Evolutionary conservation across 2,888 invertebrate genomes (phyloP), one percentile per base, ranked within the genome.

Genomic region (Drosophila kokeensis): DNA sequence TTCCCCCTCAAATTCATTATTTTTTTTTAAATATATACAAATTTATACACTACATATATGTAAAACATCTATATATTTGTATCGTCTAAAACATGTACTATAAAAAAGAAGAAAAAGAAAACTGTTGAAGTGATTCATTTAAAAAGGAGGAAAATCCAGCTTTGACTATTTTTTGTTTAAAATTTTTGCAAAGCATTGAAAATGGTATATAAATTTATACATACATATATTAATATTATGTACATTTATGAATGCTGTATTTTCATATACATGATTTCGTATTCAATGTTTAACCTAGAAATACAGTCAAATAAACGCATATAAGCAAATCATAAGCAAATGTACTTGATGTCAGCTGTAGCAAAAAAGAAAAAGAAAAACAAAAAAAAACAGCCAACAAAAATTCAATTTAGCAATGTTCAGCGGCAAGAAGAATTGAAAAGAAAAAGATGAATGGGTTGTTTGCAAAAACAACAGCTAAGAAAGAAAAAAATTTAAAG

Each of bases 331-430:
- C 73, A 73, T 79, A 76, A 76, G 80, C 86, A 83, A 84, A 82
- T 87, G 84, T 84, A 85, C 83, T 85, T 87, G 85, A 87, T 87
- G 83, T 87, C 84, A 85, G 85, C 85, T 87, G 81, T 84, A 85
- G 84, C 71, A 76, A 79, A 69, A 38, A 71, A 69, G 48, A 48
- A 62, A 68, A 62, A 59, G 62, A 58, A 69, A 68, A 18, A 67
- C 60, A 73, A 71, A 66, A 71, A 57, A 54, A 71, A 65, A 57
- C 48, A 76, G 76, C 73, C 74, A 68, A 58, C 48, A 74, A 76
- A 53, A 65, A 63, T 52, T 40, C 45, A 57, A 69, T 62, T 61
- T 21, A 60, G 64, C 24, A 66, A 68, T 68, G 58, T 64, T 69
- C 73, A 73, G 65, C 62, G 54, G 57, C 65, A 61, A 70, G 52